These are phyloP conservation scores for Eptatretus atami DNA, from an alignment of 2,797 vertebrate genomes.

Conservation along the genomic window DNA sequence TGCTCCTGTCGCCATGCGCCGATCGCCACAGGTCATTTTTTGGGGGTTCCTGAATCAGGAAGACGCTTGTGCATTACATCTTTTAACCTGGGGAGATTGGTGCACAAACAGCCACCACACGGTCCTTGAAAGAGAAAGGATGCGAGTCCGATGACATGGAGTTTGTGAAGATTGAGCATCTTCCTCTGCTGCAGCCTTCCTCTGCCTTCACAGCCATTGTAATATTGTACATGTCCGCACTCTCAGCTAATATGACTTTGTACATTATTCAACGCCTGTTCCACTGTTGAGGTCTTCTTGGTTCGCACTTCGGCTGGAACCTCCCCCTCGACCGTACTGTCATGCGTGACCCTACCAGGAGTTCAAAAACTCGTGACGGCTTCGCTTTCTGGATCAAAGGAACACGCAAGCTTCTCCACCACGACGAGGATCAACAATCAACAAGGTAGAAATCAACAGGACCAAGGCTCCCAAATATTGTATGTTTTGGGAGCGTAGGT, in stretches of 20 bases:
- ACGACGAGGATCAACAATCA: neutral
- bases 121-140: neutral
- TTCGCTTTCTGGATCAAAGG: neutral
- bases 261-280: neutral
- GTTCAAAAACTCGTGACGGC: neutral
- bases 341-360: neutral
- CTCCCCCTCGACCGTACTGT: neutral
- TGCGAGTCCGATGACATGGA: neutral
- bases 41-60: neutral
- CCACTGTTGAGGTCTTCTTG: constrained; percentile 1
- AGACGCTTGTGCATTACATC: neutral
- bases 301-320: neutral
- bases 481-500: no score
- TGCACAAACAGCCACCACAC: neutral
- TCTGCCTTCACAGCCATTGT: neutral
- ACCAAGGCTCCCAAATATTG: no score
- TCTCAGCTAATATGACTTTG: no score
- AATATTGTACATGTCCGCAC: neutral
- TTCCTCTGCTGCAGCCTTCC: constrained; percentile 3
- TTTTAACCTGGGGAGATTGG: neutral
- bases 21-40: neutral
- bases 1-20: neutral
- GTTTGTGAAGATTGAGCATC: neutral
- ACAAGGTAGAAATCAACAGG: no score
- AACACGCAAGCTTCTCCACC: constrained; percentile 2